These are phyloP conservation scores for Brachypteracias leptosomus DNA, from an alignment of 2,113 vertebrate genomes.

Conservation along the genomic window DNA sequence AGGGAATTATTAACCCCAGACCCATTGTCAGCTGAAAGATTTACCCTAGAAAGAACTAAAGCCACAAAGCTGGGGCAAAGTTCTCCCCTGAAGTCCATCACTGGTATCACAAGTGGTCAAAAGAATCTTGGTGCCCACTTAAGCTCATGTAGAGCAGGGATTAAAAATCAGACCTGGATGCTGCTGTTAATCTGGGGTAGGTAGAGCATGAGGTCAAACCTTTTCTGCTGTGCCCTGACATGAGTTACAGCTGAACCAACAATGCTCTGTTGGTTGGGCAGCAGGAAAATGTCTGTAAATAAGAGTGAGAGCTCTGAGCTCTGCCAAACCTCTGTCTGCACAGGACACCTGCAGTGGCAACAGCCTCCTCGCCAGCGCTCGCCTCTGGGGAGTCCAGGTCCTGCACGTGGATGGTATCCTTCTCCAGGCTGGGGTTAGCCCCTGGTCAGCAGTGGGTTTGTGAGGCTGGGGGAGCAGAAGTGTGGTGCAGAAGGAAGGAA, in stretches of 20 bases:
- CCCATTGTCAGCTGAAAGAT: neutral
- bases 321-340: neutral
- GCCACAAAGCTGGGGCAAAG: neutral
- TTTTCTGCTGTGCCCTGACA: neutral
- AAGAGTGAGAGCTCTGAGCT: too few relatives aligned
- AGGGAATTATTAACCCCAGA: neutral
- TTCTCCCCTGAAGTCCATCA: neutral
- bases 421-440: neutral
- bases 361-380: slow-evolving; percentile 78
- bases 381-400: slow-evolving; percentile 84
- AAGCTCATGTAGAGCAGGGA: neutral
- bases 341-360: slow-evolving; percentile 74
- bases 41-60: neutral
- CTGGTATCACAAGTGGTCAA: neutral
- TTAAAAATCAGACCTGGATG: neutral
- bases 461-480: neutral
- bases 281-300: neutral
- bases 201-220: neutral
- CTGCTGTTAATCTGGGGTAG: neutral
- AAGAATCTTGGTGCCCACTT: neutral
- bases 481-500: neutral
- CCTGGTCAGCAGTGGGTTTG: neutral
- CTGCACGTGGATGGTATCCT: slow-evolving; percentile 82
- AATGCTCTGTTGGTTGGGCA: neutral
- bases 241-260: neutral